Conservation (phyloP, 2,113 vertebrate species). For the Clinocottus analis region DNA sequence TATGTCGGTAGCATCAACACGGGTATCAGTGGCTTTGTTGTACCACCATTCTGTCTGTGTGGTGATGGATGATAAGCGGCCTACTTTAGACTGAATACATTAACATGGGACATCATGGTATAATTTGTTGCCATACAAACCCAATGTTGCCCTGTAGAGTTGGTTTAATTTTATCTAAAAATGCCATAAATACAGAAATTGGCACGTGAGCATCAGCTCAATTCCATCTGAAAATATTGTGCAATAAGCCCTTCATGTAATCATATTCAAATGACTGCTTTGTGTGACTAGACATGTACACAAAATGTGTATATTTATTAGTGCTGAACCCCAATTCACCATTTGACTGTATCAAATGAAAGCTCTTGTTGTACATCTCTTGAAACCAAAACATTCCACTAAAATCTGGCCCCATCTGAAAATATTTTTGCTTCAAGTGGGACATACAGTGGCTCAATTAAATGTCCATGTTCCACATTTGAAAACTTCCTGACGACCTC, state of each 20-base stretch:
- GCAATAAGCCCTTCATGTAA: background rate
- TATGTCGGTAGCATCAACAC: slow-evolving; percentile 16
- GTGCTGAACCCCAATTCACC: background rate
- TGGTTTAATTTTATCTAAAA: background rate
- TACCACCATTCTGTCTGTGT: slow-evolving; percentile 22
- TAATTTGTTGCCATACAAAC: background rate
- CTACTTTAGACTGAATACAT: slow-evolving; percentile 58
- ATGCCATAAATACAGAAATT: background rate
- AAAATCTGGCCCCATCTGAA: background rate
- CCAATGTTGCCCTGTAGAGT: background rate
- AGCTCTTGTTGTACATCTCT: background rate
- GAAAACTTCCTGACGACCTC: background rate
- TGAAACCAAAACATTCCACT: background rate
- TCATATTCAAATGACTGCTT: background rate
- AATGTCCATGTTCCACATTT: background rate
- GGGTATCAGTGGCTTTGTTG: slow-evolving; percentile 65
- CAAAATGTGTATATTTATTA: background rate
- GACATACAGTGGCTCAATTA: background rate
- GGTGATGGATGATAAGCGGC: slow-evolving; percentile 50
- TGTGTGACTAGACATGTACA: no score
- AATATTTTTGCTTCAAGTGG: background rate
- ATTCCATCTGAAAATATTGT: background rate
- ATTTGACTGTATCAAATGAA: background rate
- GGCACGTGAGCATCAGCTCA: background rate
- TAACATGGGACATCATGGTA: slow-evolving; percentile 19